These are phyloP conservation scores for Leptestheria dahalacensis DNA, from an alignment of 1,140 invertebrate genomes.

Conservation along the genomic window DNA sequence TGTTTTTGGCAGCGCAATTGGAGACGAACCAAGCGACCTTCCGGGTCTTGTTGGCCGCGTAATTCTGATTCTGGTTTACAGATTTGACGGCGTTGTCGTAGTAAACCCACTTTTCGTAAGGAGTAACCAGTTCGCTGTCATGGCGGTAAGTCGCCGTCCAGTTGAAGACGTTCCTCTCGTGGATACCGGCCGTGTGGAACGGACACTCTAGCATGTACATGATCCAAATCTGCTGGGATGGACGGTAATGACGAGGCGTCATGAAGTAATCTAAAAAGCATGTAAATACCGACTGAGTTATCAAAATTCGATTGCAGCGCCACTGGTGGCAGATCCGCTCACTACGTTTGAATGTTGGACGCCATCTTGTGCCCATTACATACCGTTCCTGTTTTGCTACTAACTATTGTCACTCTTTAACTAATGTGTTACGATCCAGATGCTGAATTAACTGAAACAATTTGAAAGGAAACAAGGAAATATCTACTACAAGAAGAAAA, in stretches of 20 bases:
- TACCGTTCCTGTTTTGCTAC: too few species aligned
- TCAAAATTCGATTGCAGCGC: too few species aligned
- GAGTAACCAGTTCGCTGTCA: constrained; percentile 88
- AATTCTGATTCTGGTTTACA: constrained; percentile 48
- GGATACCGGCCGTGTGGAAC: constrained; percentile 66
- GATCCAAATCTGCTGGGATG: constrained; percentile 61
- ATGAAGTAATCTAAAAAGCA: constrained; percentile 43
- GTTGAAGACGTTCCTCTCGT: constrained; percentile 68
- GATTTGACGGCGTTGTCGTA: constrained; percentile 51
- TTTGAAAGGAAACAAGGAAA: too few species aligned
- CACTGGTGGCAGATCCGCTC: too few species aligned
- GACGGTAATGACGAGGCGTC: constrained; percentile 39
- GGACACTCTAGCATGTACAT: constrained; percentile 85
- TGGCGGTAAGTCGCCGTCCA: constrained; percentile 89
- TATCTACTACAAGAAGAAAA: too few species aligned
- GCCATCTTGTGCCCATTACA: too few species aligned
- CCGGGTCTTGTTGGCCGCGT: constrained; percentile 75
- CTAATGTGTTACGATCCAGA: too few species aligned
- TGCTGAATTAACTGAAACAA: too few species aligned
- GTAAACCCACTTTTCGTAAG: constrained; percentile 87
- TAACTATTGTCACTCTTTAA: too few species aligned
- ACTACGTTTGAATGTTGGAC: too few species aligned
- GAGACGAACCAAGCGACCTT: constrained; percentile 96
- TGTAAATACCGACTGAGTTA: too few species aligned
- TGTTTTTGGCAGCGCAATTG: constrained; percentile 80